Base-by-base conservation (phyloP, 2,797 vertebrate genomes). In the Enteromius anoplus region DNA sequence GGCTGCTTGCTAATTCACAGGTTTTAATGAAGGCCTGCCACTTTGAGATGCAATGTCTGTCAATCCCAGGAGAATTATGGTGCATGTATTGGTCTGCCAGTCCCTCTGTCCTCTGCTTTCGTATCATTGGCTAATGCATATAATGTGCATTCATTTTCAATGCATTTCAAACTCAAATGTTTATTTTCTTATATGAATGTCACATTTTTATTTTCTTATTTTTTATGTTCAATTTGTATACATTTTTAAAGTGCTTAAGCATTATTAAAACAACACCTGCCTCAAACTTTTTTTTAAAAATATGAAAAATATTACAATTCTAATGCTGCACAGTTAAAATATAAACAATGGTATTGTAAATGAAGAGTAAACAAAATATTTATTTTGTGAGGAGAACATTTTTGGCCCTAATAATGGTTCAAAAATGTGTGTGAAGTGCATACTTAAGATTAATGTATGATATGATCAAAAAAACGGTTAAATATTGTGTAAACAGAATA, bases 21-120 rank as follows among this genome's bases (percentile, higher is more conserved):
- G 47, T 69, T 84, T 78, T 87, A 86, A 89, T 88, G 64, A 88
- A 73, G 17, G 23, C 70, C 84, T 86, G 85, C 76, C 81, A 78
- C 53, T 75, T 78, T 83, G 19, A 29, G 10, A 72, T 45, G 80
- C 70, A 60, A 75, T 83, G 55, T 34, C 45, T 85, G 75, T 85
- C 85, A 88, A 53, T 80, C 84, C 85, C 49, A 23, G 62, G 42
- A 47, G 83, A 75, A 75, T 80, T 42, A 78, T 64, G 71, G 72
- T 40, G 53, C 17, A 21, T 42, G 19, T 80, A 10, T 53, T 3
- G n/a, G 64, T 82, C 73, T 75, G 3, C 84, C 81, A 60, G 51
- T 26, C 47, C 79, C 11, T 23, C 1, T 21, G n/a, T 73, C 47
- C 47, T 73, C 26, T 51, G 51, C 21, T 58, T 58, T 75, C 5